These are phyloP conservation scores for Micromussa lordhowensis DNA, from an alignment of 92 coral and sea anemone species.

Conservation along the genomic window DNA sequence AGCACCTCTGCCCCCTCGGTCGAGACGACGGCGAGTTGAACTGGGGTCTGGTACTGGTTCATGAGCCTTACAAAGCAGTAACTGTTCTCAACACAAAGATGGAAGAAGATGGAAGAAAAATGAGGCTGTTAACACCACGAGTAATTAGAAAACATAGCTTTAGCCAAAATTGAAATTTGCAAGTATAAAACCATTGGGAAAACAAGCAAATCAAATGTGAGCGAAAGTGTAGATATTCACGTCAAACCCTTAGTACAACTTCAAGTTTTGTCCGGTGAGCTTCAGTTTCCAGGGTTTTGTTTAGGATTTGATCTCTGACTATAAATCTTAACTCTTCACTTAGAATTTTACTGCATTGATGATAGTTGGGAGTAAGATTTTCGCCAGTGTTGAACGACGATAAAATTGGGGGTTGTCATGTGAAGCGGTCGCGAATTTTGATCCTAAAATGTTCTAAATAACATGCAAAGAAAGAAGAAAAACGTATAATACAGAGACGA, in stretches of 20 bases:
- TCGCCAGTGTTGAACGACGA: background rate
- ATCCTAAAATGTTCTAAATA: background rate
- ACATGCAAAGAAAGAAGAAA: background rate
- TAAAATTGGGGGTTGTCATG: background rate
- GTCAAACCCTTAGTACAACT: background rate
- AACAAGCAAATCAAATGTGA: background rate
- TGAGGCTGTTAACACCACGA: background rate
- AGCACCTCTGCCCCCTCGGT: constrained; percentile 11
- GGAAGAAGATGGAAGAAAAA: background rate
- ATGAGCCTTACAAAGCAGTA: background rate
- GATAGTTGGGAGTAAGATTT: too few relatives aligned
- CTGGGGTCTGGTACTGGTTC: background rate
- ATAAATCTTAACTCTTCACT: background rate
- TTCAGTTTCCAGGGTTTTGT: background rate
- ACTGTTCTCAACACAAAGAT: background rate
- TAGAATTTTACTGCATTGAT: too few relatives aligned
- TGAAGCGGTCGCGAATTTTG: background rate
- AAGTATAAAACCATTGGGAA: background rate
- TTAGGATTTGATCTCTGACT: background rate
- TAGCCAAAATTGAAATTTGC: background rate
- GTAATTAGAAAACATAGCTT: background rate
- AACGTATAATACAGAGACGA: too few relatives aligned
- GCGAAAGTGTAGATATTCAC: background rate
- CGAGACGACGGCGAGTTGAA: constrained; percentile 27
- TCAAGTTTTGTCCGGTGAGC: background rate